Conservation (phyloP, 1,140 invertebrate species). For the Lepidurus arcticus region DNA sequence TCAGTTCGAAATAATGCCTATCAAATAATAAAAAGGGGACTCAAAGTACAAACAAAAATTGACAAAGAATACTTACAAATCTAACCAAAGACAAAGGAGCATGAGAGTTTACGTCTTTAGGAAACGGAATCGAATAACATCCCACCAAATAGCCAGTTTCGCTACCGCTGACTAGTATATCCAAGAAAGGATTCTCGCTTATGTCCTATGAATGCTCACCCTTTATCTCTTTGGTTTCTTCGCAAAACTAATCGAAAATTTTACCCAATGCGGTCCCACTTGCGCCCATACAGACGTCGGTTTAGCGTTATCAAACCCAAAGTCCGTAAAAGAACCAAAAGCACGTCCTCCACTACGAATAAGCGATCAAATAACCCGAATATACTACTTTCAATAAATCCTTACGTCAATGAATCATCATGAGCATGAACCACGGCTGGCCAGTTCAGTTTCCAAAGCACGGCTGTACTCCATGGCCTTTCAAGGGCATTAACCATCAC, state of each 20-base stretch:
- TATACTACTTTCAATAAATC: neutral
- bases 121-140: neutral
- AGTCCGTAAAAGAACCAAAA: slow-evolving; percentile 5
- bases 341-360: neutral
- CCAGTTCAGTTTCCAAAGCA: slow-evolving; percentile 43
- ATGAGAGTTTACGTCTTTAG: neutral
- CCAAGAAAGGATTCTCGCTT: neutral
- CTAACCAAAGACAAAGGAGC: neutral
- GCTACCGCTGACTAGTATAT: neutral
- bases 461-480: slow-evolving; percentile 48
- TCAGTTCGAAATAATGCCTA: slow-evolving; percentile 9
- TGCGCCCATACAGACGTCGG: neutral
- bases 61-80: neutral
- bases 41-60: neutral
- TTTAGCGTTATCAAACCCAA: neutral
- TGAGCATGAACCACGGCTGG: neutral
- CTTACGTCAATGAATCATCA: slow-evolving; percentile 8
- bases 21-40: neutral
- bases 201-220: neutral
- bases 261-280: neutral
- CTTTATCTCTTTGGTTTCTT: no score
- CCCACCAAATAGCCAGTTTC: slow-evolving; percentile 5
- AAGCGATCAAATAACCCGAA: neutral
- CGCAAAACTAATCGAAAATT: neutral
- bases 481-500: slow-evolving; percentile 42